phyloP scores from a whole-genome alignment of 2,888 invertebrate genomes.

The Athripsodes cinereus region DNA sequence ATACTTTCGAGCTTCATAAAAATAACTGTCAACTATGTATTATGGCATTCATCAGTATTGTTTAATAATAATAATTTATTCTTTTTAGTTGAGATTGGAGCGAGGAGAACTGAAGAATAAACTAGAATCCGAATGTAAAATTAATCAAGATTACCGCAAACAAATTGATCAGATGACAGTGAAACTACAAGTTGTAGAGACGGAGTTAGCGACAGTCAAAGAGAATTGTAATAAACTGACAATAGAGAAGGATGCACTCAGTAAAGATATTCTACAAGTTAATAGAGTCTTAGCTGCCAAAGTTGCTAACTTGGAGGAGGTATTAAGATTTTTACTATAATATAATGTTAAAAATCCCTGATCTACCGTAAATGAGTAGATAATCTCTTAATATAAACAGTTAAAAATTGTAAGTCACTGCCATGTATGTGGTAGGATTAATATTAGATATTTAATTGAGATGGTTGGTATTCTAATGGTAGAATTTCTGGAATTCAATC shows the following conservation, averaged over 20 bases:
- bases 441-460: too few species aligned
- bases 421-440: too few species aligned
- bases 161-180: background rate
- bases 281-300: background rate
- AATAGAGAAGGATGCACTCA: background rate
- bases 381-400: too few species aligned
- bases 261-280: background rate
- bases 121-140: background rate
- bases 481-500: too few species aligned
- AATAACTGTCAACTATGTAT: slow-evolving; percentile 20
- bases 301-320: background rate
- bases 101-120: slow-evolving; percentile 29
- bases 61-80: slow-evolving; percentile 19
- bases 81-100: slow-evolving; percentile 32
- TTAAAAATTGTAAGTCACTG: too few species aligned
- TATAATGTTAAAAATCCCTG: too few species aligned
- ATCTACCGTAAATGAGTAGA: too few species aligned
- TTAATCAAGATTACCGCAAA: background rate
- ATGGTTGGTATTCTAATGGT: too few species aligned
- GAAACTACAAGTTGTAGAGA: background rate
- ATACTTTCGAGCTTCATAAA: too few species aligned
- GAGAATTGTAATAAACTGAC: background rate
- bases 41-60: background rate
- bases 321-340: background rate
- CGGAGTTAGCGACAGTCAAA: background rate